These are phyloP conservation scores for Temnothorax nylanderi DNA, from an alignment of 1,140 invertebrate species.

Conservation along the genomic window DNA sequence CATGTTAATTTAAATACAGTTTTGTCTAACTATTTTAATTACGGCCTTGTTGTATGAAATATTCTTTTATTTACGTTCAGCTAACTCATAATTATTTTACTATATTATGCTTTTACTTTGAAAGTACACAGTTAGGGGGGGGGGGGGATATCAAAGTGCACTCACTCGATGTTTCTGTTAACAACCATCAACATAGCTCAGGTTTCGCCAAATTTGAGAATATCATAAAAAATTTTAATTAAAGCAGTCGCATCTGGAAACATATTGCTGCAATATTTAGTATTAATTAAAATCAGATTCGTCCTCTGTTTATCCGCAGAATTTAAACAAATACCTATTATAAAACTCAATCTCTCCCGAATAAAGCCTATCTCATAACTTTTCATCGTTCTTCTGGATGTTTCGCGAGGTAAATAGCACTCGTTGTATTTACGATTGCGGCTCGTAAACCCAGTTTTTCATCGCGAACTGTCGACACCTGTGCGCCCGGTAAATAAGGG, in stretches of 20 bases:
- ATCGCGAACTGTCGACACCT: slow-evolving; percentile 3
- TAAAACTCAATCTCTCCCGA: not conserved
- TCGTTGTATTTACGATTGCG: slow-evolving; percentile 28
- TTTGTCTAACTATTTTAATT: not conserved
- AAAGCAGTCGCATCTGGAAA: not conserved
- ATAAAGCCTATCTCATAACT: not conserved
- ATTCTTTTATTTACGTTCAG: not conserved
- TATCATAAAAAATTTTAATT: slow-evolving; percentile 45
- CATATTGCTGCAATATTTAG: not conserved
- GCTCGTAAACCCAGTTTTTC: slow-evolving; percentile 19
- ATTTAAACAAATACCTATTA: not conserved
- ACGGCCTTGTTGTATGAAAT: not conserved
- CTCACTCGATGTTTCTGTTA: slow-evolving; percentile 7
- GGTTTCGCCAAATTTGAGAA: slow-evolving; percentile 7
- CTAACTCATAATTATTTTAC: slow-evolving; percentile 12
- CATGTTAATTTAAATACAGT: not conserved
- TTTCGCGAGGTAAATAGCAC: not conserved
- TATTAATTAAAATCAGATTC: slow-evolving; percentile 42
- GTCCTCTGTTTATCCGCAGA: not conserved
- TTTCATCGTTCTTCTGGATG: not conserved
- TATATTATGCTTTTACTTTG: slow-evolving; percentile 16
- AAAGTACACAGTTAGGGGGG: not conserved
- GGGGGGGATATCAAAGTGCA: slow-evolving; percentile 19
- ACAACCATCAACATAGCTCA: not conserved
- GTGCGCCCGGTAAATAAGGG: not conserved